These are phyloP conservation scores for Harpegnathos saltator DNA, from an alignment of 1,140 invertebrate genomes.

Conservation along the genomic window DNA sequence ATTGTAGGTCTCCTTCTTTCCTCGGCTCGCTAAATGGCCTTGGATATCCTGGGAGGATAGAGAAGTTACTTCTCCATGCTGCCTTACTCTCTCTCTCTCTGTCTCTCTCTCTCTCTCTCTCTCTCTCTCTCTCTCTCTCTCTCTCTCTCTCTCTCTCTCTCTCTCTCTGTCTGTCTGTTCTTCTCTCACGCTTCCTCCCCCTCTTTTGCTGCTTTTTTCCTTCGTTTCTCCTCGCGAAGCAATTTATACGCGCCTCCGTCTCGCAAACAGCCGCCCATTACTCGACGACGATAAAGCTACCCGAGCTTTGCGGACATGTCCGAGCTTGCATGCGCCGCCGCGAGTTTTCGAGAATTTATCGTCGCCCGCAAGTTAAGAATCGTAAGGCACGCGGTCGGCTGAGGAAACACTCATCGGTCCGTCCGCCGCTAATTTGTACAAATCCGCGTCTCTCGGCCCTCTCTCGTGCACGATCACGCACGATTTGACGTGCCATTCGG, in stretches of 20 bases:
- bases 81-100: conserved; percentile 6
- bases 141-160: not conserved
- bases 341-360: conserved; percentile 56
- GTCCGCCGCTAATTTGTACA: conserved; percentile 44
- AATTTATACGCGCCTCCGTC: conserved; percentile 76
- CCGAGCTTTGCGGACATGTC: conserved; percentile 62
- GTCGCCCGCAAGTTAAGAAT: conserved; percentile 66
- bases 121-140: not conserved
- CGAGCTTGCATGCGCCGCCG: conserved; percentile 51
- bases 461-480: too few species aligned
- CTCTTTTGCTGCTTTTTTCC: conserved; percentile 29
- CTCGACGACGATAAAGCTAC: conserved; percentile 73
- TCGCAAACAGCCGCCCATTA: conserved; percentile 76
- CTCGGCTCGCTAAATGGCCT: conserved; percentile 62
- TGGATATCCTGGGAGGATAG: conserved; percentile 74
- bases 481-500: not conserved
- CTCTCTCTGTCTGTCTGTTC: conserved; percentile 32
- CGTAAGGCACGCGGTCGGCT: conserved; percentile 42
- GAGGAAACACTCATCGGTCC: conserved; percentile 25
- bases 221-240: conserved; percentile 68
- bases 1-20: conserved; percentile 72
- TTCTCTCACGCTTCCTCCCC: conserved; percentile 37
- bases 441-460: not conserved
- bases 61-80: conserved; percentile 66
- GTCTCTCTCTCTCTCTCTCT: not conserved